Conservation (phyloP, 2,888 invertebrate genomes). For the Trichogramma dendrolimi region DNA sequence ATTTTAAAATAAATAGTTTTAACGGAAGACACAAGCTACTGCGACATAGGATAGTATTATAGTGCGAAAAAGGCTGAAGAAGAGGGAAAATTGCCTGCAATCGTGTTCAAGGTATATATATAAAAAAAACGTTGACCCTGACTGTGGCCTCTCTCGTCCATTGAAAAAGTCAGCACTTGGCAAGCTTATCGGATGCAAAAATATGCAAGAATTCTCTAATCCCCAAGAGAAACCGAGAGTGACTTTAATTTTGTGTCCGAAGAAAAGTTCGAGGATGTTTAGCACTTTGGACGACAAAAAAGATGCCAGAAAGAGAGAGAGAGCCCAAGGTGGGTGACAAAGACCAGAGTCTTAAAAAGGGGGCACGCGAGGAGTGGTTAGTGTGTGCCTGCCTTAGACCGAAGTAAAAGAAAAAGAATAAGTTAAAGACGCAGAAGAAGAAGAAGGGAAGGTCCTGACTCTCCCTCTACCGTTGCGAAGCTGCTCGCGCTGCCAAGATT, state of each 20-base stretch:
- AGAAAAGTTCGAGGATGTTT: slow-evolving; percentile 18
- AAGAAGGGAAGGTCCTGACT: slow-evolving; percentile 17
- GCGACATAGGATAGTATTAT: no score
- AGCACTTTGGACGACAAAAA: slow-evolving; percentile 17
- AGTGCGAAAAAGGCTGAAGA: no score
- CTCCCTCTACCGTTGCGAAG: no score
- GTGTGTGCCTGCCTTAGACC: no score
- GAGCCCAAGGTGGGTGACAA: slow-evolving; percentile 1
- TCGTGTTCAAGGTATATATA: no score
- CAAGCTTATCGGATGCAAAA: slow-evolving; percentile 19
- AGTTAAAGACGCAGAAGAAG: slow-evolving; percentile 26
- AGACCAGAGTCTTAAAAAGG: slow-evolving; percentile 18
- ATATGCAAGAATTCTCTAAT: slow-evolving; percentile 27
- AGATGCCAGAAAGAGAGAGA: slow-evolving; percentile 15
- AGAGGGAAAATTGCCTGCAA: no score
- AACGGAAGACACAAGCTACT: no score
- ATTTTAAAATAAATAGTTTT: no score
- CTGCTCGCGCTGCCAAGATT: no score
- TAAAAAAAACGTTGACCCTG: slow-evolving; percentile 18
- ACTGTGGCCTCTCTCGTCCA: not conserved
- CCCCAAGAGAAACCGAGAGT: slow-evolving; percentile 28
- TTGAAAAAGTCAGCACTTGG: not conserved
- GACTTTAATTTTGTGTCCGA: slow-evolving; percentile 25
- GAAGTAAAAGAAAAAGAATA: slow-evolving; percentile 19
- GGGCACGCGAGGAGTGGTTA: slow-evolving; percentile 2